Evolutionary conservation across 2,797 vertebrate species (phyloP).

Genomic region (Emydoidea blandingii): DNA sequence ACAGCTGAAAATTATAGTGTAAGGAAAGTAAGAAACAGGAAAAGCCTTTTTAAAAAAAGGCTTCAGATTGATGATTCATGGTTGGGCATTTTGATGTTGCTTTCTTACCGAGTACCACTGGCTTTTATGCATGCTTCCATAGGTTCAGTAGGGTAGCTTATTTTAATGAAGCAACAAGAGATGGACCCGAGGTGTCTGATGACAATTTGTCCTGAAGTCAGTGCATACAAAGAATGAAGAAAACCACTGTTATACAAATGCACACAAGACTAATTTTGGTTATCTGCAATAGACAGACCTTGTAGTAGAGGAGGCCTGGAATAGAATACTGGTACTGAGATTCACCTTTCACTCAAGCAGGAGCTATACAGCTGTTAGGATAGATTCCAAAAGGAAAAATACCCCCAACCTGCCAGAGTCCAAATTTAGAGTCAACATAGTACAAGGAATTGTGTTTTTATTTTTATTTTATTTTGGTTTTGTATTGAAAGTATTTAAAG

Average conservation of each 20-base stretch:
- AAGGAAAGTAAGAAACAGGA: constrained; percentile 21
- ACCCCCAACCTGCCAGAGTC: not conserved
- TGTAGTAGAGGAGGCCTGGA: not conserved
- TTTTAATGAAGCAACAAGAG: constrained; percentile 23
- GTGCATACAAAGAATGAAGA: not conserved
- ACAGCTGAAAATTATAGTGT: constrained; percentile 68
- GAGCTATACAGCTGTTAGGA: not conserved
- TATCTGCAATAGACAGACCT: not conserved
- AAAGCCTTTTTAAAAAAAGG: not conserved
- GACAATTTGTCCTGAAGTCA: not conserved
- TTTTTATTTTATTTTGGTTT: not conserved
- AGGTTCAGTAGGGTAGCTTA: not conserved
- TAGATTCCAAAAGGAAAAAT: not conserved
- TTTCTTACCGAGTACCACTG: constrained; percentile 41
- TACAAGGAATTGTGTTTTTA: constrained; percentile 21
- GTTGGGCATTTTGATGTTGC: constrained; percentile 39
- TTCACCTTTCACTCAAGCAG: constrained; percentile 13
- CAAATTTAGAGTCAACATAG: not conserved
- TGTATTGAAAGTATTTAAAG: constrained; percentile 32
- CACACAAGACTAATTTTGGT: not conserved
- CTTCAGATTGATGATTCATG: constrained; percentile 49
- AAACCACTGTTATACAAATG: not conserved
- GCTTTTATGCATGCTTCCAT: constrained; percentile 33
- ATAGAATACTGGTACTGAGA: not conserved
- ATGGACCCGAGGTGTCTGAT: constrained; percentile 41